These are phyloP conservation scores for Cydia pomonella DNA, from an alignment of 1,140 invertebrate species.

Conservation along the genomic window DNA sequence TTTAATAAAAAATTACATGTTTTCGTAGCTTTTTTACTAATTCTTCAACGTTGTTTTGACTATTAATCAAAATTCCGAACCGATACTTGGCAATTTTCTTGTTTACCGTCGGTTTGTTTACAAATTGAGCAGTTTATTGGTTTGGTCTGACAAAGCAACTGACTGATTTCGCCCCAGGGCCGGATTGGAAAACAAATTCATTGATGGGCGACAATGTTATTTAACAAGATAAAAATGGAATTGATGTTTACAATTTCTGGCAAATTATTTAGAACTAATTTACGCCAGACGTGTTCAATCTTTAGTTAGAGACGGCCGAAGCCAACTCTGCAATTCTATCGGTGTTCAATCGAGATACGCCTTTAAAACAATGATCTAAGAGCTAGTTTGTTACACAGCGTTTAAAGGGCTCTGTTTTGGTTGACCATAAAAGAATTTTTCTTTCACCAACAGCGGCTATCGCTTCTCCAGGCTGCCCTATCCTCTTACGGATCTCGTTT, in stretches of 20 bases:
- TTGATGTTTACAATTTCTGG: background rate
- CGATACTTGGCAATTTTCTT: conserved; percentile 8
- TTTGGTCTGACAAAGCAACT: conserved; percentile 26
- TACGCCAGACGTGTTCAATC: background rate
- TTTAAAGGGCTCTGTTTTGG: too few species aligned
- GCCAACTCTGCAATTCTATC: too few species aligned
- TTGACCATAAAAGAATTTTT: too few species aligned
- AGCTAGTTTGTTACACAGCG: too few species aligned
- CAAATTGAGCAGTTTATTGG: conserved; percentile 20
- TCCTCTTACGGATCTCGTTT: too few species aligned
- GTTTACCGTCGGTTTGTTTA: background rate
- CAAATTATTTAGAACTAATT: background rate
- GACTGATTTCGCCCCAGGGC: background rate
- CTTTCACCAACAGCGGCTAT: too few species aligned
- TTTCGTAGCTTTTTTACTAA: background rate
- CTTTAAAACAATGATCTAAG: too few species aligned
- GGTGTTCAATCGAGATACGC: too few species aligned
- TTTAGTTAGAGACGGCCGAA: too few species aligned
- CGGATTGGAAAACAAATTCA: conserved; percentile 8
- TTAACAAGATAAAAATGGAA: background rate
- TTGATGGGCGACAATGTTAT: background rate
- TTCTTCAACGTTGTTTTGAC: conserved; percentile 1
- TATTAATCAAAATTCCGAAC: conserved; percentile 23
- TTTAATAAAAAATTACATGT: background rate
- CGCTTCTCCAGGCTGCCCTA: too few species aligned